Evolutionary conservation across 2,797 vertebrate genomes (phyloP).

Genomic region (Euphonia xanthogaster): DNA sequence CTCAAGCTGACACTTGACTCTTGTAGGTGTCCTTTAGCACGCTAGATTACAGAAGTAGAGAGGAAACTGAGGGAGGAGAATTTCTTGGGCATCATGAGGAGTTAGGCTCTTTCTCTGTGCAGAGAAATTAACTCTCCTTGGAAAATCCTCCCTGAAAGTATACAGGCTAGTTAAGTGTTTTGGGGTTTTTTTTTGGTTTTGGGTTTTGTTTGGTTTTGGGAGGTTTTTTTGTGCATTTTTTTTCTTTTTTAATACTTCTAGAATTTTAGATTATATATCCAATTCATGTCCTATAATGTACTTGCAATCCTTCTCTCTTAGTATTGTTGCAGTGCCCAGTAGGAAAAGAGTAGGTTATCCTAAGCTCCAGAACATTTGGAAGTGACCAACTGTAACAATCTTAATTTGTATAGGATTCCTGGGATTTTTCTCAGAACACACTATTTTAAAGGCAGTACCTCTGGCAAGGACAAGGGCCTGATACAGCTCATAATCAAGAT

Average conservation of each 20-base stretch:
- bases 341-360: neutral
- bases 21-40: slow-evolving; percentile 8
- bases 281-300: neutral
- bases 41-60: neutral
- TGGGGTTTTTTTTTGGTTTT: neutral
- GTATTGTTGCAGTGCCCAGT: neutral
- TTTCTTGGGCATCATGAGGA: neutral
- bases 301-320: neutral
- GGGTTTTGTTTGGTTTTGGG: neutral
- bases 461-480: neutral
- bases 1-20: slow-evolving; percentile 33
- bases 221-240: too few species aligned
- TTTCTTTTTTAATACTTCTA: neutral
- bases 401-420: neutral
- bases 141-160: neutral
- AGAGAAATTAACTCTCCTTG: neutral
- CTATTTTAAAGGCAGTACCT: neutral
- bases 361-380: neutral
- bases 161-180: neutral
- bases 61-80: neutral
- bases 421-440: neutral
- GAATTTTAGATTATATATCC: neutral
- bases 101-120: neutral
- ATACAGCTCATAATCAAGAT: neutral
- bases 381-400: neutral